phyloP scores from a whole-genome alignment of 2,113 vertebrate genomes.

The Pimephales promelas region DNA sequence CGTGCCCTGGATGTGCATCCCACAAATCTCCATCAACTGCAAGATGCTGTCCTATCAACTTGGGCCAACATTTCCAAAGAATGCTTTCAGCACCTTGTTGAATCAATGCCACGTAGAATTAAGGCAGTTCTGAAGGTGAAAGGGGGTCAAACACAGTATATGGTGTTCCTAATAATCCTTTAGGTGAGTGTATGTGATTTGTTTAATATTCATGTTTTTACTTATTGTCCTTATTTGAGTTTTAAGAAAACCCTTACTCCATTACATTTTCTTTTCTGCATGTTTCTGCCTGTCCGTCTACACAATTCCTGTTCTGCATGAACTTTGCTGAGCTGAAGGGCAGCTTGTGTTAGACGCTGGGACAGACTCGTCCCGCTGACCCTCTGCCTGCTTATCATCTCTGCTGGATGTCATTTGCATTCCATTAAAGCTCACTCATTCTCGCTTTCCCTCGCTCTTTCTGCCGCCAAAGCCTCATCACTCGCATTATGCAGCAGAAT shows the following conservation, averaged over 20 bases:
- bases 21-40: no score
- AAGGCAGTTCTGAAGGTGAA: no score
- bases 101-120: no score
- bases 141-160: no score
- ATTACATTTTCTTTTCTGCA: slow-evolving; percentile 29
- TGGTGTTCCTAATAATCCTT: no score
- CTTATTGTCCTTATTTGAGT: no score
- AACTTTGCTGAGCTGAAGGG: slow-evolving; percentile 48
- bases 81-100: no score
- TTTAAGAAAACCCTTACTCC: neutral
- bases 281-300: slow-evolving; percentile 6
- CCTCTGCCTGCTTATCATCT: slow-evolving; percentile 57
- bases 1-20: no score
- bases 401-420: slow-evolving; percentile 59
- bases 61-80: no score
- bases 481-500: slow-evolving; percentile 47
- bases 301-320: slow-evolving; percentile 1
- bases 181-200: no score
- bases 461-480: slow-evolving; percentile 50
- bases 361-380: slow-evolving; percentile 7
- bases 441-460: slow-evolving; percentile 23
- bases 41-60: no score
- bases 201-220: neutral
- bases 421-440: slow-evolving; percentile 50
- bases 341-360: slow-evolving; percentile 33